Evolutionary conservation across 2,888 invertebrate species (phyloP).

Genomic region (Germaria angustata): DNA sequence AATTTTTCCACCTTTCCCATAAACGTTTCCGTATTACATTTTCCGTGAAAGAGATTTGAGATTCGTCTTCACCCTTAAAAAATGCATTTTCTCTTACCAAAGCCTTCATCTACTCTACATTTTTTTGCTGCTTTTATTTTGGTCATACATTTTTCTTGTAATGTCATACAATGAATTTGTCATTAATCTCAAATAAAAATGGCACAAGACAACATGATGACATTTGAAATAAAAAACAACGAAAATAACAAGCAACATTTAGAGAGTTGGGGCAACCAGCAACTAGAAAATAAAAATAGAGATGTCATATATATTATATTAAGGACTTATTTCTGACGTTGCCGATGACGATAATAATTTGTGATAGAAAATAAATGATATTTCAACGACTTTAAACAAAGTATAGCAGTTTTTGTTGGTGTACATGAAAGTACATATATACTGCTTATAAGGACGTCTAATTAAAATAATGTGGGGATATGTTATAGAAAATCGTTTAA

Average conservation of each 20-base stretch:
- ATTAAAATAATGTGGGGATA: neutral
- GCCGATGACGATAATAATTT: conserved; percentile 52
- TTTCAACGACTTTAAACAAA: conserved; percentile 56
- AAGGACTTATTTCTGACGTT: conserved; percentile 35
- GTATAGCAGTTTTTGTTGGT: conserved; percentile 4
- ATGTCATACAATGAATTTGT: conserved; percentile 66
- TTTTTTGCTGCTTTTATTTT: conserved; percentile 21
- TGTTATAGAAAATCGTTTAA: neutral
- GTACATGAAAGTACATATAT: neutral
- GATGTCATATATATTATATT: conserved; percentile 54
- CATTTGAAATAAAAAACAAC: conserved; percentile 32
- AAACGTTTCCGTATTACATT: too few relatives aligned
- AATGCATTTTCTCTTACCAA: neutral
- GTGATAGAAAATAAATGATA: conserved; percentile 54
- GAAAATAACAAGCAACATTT: conserved; percentile 55
- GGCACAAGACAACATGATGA: conserved; percentile 62
- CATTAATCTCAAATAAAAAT: conserved; percentile 66
- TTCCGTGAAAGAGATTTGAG: neutral
- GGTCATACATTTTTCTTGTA: conserved; percentile 51
- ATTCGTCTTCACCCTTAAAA: neutral
- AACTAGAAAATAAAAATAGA: conserved; percentile 24
- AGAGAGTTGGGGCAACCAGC: conserved; percentile 17
- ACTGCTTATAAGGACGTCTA: neutral
- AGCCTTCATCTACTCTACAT: conserved; percentile 18
- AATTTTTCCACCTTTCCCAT: too few relatives aligned